These are phyloP conservation scores for Gorsachius magnificus DNA, from an alignment of 2,797 vertebrate species.

Conservation along the genomic window DNA sequence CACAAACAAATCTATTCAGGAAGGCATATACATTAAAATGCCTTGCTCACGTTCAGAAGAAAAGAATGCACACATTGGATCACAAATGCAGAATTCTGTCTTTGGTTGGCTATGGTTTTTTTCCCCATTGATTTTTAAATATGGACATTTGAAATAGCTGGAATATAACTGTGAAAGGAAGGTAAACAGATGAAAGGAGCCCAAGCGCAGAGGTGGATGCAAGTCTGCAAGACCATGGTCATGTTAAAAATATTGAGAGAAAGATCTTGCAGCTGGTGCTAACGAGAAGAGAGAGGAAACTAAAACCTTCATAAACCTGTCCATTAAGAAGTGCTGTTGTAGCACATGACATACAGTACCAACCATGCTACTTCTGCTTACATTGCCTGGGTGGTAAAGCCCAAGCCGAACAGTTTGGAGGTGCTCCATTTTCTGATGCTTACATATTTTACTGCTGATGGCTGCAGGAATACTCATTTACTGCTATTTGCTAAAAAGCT, in stretches of 20 bases:
- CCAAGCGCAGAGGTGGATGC: not conserved
- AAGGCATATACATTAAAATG: not conserved
- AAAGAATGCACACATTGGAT: not conserved
- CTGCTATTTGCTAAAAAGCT: not conserved
- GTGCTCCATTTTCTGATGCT: not conserved
- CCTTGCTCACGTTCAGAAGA: not conserved
- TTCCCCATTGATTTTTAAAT: not conserved
- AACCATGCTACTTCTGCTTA: not conserved
- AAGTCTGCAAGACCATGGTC: not conserved
- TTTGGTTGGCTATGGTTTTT: not conserved
- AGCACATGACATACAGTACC: no score
- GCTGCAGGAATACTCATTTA: not conserved
- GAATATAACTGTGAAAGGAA: not conserved
- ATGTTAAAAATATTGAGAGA: not conserved
- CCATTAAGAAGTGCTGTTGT: not conserved
- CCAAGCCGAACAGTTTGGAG: not conserved
- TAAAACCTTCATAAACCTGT: not conserved
- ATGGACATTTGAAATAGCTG: not conserved
- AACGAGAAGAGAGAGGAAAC: not conserved
- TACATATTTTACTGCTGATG: not conserved
- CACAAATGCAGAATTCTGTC: not conserved
- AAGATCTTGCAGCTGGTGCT: not conserved
- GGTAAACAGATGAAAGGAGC: not conserved
- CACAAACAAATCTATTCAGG: not conserved
- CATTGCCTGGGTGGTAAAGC: not conserved